phyloP scores from a whole-genome alignment of 2,888 invertebrate genomes.

The Apotomis turbidana region DNA sequence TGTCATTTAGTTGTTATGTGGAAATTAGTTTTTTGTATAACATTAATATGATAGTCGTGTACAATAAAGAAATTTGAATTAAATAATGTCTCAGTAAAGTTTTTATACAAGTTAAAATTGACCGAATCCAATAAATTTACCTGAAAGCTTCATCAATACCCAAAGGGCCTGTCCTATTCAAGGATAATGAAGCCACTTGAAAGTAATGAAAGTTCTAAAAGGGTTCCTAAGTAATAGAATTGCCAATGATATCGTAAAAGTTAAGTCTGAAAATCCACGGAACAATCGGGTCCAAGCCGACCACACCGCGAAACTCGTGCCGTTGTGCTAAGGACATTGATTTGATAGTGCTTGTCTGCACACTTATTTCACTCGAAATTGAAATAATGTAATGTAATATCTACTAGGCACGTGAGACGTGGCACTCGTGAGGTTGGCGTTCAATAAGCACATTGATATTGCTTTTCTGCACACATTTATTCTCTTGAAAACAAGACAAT shows the following conservation, averaged over 20 bases:
- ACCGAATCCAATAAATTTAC: background rate
- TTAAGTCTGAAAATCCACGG: background rate
- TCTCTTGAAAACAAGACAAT: no score
- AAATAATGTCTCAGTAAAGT: background rate
- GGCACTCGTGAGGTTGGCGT: no score
- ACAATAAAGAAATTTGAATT: no score
- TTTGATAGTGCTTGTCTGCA: no score
- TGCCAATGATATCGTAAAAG: conserved; percentile 11
- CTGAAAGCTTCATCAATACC: conserved; percentile 1
- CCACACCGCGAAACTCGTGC: background rate
- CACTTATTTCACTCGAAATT: no score
- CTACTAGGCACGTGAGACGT: no score
- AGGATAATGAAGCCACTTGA: background rate
- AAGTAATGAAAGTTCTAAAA: background rate
- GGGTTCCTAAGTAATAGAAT: background rate
- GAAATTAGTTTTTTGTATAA: no score
- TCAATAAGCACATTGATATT: no score
- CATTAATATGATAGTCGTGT: no score
- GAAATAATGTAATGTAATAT: no score
- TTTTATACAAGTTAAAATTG: background rate
- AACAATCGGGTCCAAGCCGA: background rate
- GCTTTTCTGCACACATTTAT: no score
- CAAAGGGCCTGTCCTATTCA: background rate
- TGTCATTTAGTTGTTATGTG: no score
- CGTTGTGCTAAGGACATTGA: background rate